phyloP scores from a whole-genome alignment of 2,888 invertebrate genomes.

The Watsonalla binaria region DNA sequence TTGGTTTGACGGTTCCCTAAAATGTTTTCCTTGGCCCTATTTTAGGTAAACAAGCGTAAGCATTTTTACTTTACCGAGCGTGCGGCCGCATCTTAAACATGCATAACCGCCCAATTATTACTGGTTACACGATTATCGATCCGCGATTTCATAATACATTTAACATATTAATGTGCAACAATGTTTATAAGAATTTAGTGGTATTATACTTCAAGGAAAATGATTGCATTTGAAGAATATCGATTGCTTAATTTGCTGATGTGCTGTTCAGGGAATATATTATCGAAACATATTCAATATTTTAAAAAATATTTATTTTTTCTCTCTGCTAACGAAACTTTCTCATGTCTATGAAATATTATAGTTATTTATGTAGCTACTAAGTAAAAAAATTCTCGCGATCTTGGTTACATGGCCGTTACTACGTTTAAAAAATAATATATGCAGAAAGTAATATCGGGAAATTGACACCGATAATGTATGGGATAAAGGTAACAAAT shows the following conservation, averaged over 20 bases:
- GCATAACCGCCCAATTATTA: conserved; percentile 12
- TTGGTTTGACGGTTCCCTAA: conserved; percentile 7
- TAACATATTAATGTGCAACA: neutral
- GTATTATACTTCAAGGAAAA: neutral
- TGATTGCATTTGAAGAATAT: neutral
- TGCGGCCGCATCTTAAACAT: conserved; percentile 43
- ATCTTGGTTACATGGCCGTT: too few species aligned
- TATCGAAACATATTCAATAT: too few species aligned
- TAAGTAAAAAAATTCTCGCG: too few species aligned
- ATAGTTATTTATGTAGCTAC: too few species aligned
- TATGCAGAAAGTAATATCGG: too few species aligned
- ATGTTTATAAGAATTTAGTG: neutral
- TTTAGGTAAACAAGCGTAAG: conserved; percentile 11
- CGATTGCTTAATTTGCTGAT: neutral
- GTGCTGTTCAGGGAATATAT: neutral
- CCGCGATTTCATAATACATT: neutral
- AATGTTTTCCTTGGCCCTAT: conserved; percentile 10
- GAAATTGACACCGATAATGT: too few species aligned
- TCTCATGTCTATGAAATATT: too few species aligned
- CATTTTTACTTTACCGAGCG: conserved; percentile 31
- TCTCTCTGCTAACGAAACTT: too few species aligned
- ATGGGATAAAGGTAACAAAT: too few species aligned
- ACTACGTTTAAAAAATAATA: too few species aligned
- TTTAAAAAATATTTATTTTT: too few species aligned
- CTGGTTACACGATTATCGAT: neutral